Conservation (phyloP, 2,113 vertebrate species). For the Illadopsis cleaveri region DNA sequence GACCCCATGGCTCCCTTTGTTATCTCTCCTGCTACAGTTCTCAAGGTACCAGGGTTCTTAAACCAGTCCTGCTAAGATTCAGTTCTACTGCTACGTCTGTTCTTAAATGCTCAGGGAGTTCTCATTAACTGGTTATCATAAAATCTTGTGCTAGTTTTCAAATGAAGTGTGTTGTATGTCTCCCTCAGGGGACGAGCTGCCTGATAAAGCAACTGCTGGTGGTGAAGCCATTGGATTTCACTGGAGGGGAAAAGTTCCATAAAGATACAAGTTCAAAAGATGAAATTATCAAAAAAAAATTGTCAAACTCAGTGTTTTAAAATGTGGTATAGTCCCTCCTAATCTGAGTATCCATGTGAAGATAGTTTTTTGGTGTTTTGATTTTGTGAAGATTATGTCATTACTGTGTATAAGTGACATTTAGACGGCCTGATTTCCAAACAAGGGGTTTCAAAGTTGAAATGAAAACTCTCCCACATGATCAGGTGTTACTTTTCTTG, state of each 20-base stretch:
- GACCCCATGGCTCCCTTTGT: slow-evolving; percentile 89
- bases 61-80: not conserved
- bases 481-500: not conserved
- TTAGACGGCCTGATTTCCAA: not conserved
- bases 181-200: not conserved
- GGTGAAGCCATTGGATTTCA: not conserved
- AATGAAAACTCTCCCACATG: not conserved
- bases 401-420: not conserved
- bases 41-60: slow-evolving; percentile 81
- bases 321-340: not conserved
- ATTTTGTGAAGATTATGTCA: not conserved
- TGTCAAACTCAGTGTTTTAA: not conserved
- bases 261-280: not conserved
- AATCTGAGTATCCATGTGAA: not conserved
- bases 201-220: not conserved
- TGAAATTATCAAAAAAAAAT: not conserved
- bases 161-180: not conserved
- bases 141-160: not conserved
- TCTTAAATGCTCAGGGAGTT: not conserved
- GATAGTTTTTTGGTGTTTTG: not conserved
- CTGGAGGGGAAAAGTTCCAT: not conserved
- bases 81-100: not conserved
- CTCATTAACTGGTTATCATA: not conserved
- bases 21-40: slow-evolving; percentile 90
- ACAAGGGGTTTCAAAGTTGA: not conserved